Conservation (phyloP, 2,797 vertebrate species). For the Myiotriccus ornatus region DNA sequence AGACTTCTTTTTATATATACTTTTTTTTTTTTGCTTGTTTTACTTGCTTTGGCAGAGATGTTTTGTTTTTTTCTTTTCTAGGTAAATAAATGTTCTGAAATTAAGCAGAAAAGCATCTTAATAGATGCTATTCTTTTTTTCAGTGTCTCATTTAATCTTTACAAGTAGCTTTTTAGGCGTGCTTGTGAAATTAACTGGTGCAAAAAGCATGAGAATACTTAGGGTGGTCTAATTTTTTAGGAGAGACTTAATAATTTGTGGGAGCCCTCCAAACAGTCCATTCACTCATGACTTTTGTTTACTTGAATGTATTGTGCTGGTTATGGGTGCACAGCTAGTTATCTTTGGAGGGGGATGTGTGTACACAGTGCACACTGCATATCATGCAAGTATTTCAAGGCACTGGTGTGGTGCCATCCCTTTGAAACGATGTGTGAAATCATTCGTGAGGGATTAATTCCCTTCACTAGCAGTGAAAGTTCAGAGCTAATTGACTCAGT, state of each 20-base stretch:
- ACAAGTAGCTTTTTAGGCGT: conserved; percentile 15
- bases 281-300: neutral
- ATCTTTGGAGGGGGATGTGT: fast-evolving
- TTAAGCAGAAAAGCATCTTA: conserved; percentile 9
- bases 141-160: conserved; percentile 21
- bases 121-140: conserved; percentile 13
- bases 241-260: neutral
- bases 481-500: neutral
- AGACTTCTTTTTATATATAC: neutral
- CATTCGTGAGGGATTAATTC: neutral
- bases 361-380: neutral
- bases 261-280: neutral
- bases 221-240: neutral
- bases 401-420: neutral
- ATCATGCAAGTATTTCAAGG: neutral
- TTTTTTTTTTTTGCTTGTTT: neutral
- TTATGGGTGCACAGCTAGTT: neutral
- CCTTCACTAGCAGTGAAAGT: neutral
- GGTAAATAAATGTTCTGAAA: conserved; percentile 9
- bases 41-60: neutral
- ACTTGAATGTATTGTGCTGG: neutral
- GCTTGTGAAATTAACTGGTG: conserved; percentile 10
- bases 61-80: neutral
- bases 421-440: neutral
- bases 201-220: neutral